phyloP scores from a whole-genome alignment of 2,797 vertebrate genomes.

The Epinephelus coioides region DNA sequence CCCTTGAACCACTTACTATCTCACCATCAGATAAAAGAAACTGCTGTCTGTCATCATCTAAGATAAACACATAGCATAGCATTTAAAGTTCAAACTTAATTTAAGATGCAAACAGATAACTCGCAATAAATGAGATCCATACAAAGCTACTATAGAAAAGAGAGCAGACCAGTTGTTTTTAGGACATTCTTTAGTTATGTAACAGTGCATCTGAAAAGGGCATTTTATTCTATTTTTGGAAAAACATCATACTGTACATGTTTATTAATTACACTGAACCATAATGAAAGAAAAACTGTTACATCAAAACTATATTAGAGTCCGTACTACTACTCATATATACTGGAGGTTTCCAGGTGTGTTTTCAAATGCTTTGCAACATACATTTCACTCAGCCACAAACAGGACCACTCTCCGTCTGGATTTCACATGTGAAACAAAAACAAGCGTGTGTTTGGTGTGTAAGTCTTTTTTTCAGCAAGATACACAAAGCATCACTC shows the following conservation, averaged over 20 bases:
- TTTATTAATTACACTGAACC: constrained; percentile 49
- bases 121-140: constrained; percentile 17
- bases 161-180: constrained; percentile 27
- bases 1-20: constrained; percentile 70
- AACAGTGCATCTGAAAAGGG: constrained; percentile 80
- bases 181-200: constrained; percentile 10
- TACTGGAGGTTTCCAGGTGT: constrained; percentile 23
- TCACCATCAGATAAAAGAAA: constrained; percentile 54
- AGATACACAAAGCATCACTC: constrained; percentile 33
- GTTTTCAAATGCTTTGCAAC: constrained; percentile 44
- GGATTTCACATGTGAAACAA: constrained; percentile 28
- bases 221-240: constrained; percentile 31
- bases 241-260: constrained; percentile 46
- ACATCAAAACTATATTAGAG: constrained; percentile 35
- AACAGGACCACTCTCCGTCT: constrained; percentile 17
- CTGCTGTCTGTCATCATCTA: constrained; percentile 7
- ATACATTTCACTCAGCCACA: constrained; percentile 30
- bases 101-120: constrained; percentile 31
- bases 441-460: background rate
- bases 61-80: constrained; percentile 38
- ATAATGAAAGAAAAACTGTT: constrained; percentile 25
- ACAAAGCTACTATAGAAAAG: constrained; percentile 15
- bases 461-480: constrained; percentile 35
- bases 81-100: constrained; percentile 38
- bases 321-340: background rate